Evolutionary conservation across 2,797 vertebrate species (phyloP).

Genomic region (Argya squamiceps): DNA sequence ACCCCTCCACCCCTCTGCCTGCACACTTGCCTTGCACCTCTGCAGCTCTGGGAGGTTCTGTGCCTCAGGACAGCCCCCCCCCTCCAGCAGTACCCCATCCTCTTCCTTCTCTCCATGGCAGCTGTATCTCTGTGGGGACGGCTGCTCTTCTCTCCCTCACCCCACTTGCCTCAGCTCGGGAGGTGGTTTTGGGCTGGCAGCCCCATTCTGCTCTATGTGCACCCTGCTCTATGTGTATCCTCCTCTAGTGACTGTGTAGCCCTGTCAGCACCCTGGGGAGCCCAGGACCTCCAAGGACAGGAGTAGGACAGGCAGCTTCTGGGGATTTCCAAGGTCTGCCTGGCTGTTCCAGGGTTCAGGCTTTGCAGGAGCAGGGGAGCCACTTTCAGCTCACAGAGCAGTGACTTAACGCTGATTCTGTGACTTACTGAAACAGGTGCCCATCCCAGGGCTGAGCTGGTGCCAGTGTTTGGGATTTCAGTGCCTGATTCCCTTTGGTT

Average conservation of each 20-base stretch:
- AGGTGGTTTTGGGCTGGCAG: neutral
- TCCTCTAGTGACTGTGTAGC: fast-evolving
- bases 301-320: neutral
- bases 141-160: neutral
- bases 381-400: fast-evolving
- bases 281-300: neutral
- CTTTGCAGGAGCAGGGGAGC: neutral
- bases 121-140: fast-evolving
- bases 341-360: neutral
- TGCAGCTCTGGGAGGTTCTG: neutral
- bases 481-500: neutral
- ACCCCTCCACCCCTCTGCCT: neutral
- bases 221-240: neutral
- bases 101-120: neutral
- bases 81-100: neutral
- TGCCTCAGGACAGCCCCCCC: neutral
- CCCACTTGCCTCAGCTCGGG: fast-evolving
- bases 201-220: neutral
- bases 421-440: neutral
- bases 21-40: neutral
- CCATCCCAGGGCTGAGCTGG: neutral
- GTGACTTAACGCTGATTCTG: neutral
- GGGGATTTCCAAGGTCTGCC: neutral
- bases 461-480: neutral
- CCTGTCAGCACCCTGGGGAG: neutral